These are phyloP conservation scores for Acanthosoma haemorrhoidale DNA, from an alignment of 2,888 invertebrate species.

Conservation along the genomic window DNA sequence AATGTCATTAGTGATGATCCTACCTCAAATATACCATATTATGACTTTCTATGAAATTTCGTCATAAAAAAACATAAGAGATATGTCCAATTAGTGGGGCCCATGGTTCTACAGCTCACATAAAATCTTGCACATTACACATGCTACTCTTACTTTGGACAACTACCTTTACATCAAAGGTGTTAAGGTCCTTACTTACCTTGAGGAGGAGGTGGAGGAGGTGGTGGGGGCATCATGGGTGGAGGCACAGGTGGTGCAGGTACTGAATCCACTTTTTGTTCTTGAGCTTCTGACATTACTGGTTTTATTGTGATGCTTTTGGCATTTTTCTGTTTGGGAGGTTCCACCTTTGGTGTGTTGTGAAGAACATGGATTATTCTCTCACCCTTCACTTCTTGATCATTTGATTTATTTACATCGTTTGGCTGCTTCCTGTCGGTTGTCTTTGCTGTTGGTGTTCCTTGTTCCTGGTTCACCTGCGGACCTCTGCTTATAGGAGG, in stretches of 20 bases:
- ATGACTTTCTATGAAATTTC: too few species aligned
- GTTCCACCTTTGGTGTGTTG: background rate
- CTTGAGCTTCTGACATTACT: background rate
- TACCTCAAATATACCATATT: too few species aligned
- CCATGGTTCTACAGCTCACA: too few species aligned
- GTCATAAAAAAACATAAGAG: too few species aligned
- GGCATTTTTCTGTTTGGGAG: background rate
- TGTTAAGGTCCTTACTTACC: too few species aligned
- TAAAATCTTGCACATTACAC: too few species aligned
- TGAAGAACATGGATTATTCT: background rate
- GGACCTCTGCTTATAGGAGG: background rate
- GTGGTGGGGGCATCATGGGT: conserved; percentile 23
- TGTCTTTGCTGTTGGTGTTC: background rate
- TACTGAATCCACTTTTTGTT: background rate
- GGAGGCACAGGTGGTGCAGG: conserved; percentile 31
- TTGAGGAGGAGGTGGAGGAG: conserved; percentile 19
- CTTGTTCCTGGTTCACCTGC: background rate
- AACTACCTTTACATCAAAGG: too few species aligned
- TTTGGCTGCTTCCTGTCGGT: background rate
- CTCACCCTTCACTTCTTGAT: background rate
- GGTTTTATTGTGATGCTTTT: background rate
- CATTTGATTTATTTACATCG: background rate
- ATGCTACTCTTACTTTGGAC: too few species aligned
- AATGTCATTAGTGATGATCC: too few species aligned
- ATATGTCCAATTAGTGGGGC: too few species aligned